Evolutionary conservation across 2,113 vertebrate genomes (phyloP).

Genomic region (Neolamprologus kungweensis): DNA sequence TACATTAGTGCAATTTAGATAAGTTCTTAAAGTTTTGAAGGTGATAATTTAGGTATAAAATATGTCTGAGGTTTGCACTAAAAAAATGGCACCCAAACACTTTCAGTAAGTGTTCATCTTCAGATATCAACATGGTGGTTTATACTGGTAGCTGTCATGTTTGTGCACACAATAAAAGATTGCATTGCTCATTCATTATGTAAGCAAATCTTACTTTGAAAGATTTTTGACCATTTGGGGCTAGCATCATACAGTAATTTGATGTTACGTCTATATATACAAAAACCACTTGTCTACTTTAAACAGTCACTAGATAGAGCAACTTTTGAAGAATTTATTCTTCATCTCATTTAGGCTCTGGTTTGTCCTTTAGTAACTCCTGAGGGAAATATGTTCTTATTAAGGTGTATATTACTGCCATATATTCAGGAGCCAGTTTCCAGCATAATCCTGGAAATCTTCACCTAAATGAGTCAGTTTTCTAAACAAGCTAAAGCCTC

Average conservation of each 20-base stretch:
- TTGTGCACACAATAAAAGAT: background rate
- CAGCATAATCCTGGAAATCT: background rate
- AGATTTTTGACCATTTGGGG: background rate
- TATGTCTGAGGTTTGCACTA: background rate
- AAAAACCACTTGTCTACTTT: background rate
- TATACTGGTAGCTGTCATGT: background rate
- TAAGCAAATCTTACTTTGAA: background rate
- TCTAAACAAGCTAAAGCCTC: background rate
- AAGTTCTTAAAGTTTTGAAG: background rate
- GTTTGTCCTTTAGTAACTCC: background rate
- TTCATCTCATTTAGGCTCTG: background rate
- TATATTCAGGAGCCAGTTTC: background rate
- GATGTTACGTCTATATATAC: background rate
- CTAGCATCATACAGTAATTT: background rate
- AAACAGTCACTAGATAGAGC: background rate
- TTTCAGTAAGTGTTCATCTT: background rate
- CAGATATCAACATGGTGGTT: background rate
- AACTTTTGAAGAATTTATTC: background rate
- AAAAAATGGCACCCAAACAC: accelerated
- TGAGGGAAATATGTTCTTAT: background rate
- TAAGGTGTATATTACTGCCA: background rate
- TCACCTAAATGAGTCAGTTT: background rate
- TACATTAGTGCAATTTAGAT: background rate
- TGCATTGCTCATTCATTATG: accelerated
- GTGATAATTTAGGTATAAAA: background rate